Conservation (phyloP, 2,888 invertebrate genomes). For the Tuta absoluta region DNA sequence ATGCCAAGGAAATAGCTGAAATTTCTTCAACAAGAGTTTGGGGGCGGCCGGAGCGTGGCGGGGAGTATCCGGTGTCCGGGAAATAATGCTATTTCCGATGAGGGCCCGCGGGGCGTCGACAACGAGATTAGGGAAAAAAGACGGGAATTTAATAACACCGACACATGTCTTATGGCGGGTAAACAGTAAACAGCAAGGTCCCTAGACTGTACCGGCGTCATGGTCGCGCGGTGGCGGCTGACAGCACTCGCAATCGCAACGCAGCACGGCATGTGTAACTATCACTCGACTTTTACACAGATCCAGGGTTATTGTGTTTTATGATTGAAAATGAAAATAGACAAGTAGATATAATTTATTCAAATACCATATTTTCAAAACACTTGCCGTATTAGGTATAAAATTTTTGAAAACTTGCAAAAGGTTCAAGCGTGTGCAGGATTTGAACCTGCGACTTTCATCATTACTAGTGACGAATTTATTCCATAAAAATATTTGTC, state of each 20-base stretch:
- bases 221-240: neutral
- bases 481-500: too few species aligned
- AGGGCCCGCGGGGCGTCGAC: slow-evolving; percentile 68
- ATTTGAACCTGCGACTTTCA: too few species aligned
- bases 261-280: neutral
- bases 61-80: slow-evolving; percentile 70
- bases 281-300: neutral
- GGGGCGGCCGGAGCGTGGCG: slow-evolving; percentile 43
- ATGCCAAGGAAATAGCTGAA: slow-evolving; percentile 54
- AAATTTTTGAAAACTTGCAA: too few species aligned
- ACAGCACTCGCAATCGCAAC: neutral
- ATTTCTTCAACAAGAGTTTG: slow-evolving; percentile 56
- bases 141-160: slow-evolving; percentile 72
- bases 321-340: too few species aligned
- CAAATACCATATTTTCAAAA: too few species aligned
- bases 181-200: slow-evolving; percentile 40
- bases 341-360: too few species aligned
- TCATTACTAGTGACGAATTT: too few species aligned
- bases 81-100: slow-evolving; percentile 78
- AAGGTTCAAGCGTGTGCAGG: too few species aligned
- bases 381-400: too few species aligned
- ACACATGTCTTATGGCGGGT: slow-evolving; percentile 59
- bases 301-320: too few species aligned
- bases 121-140: slow-evolving; percentile 71
- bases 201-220: neutral